Evolutionary conservation across 2,888 invertebrate genomes (phyloP).

Genomic region (Hydroisotoma schaefferi): DNA sequence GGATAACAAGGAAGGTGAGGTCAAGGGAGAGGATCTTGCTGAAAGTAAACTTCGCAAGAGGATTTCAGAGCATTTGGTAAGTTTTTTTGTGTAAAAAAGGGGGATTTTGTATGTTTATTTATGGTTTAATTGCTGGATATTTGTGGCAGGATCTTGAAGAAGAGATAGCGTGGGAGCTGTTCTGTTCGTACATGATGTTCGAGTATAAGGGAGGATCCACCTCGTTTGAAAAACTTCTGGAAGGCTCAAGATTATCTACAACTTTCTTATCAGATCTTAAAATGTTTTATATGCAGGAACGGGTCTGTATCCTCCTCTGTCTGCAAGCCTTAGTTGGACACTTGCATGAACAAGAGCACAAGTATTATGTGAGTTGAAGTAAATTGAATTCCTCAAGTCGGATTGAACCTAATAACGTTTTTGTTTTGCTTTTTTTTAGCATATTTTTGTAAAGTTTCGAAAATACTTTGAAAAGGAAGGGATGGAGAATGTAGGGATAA

Average conservation of each 20-base stretch:
- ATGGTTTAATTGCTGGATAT: too few relatives aligned
- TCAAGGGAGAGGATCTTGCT: too few relatives aligned
- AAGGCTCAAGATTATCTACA: conserved; percentile 25
- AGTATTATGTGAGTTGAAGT: background rate
- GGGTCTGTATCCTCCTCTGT: conserved; percentile 37
- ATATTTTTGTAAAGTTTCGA: conserved; percentile 28
- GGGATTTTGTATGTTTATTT: background rate
- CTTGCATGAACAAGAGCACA: conserved; percentile 12
- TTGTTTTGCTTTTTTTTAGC: conserved; percentile 23
- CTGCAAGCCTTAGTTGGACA: conserved; percentile 38
- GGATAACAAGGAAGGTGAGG: too few relatives aligned
- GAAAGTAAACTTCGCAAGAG: too few relatives aligned
- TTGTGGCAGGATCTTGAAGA: conserved; percentile 30
- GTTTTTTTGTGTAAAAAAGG: background rate
- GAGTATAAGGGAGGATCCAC: conserved; percentile 42
- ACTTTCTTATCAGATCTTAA: conserved; percentile 26
- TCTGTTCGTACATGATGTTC: conserved; percentile 41
- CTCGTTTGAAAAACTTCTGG: conserved; percentile 34
- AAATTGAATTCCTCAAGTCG: background rate
- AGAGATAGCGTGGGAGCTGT: conserved; percentile 34
- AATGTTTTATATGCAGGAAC: conserved; percentile 41
- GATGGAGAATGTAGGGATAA: background rate
- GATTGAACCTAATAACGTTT: background rate
- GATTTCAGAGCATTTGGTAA: conserved; percentile 35
- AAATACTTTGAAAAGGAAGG: background rate